A percentile compares a stretch with the other conserved stretches of the same genome.
Evolutionary conservation across 2,797 vertebrate genomes (phyloP).

Genomic region (Anabacerthia variegaticeps): DNA sequence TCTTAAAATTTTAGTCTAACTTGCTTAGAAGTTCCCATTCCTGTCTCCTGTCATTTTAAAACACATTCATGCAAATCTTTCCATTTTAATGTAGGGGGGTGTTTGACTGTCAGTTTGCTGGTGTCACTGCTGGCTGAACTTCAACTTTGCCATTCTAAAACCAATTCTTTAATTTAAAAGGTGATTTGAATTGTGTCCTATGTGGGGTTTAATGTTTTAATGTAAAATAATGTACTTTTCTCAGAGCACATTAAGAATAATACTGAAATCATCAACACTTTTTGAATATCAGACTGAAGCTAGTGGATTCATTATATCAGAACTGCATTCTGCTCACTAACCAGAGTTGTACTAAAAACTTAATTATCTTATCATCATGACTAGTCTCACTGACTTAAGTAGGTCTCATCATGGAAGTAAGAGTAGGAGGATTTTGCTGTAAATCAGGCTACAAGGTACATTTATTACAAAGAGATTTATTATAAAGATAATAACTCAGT

Average conservation of each 20-base stretch:
- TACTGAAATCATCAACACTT: background rate
- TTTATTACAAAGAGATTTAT: slow-evolving; percentile 55
- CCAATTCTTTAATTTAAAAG: slow-evolving; percentile 5
- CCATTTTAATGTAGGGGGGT: background rate
- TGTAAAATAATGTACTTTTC: background rate
- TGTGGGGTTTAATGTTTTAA: background rate
- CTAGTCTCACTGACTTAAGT: slow-evolving; percentile 63
- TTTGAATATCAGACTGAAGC: background rate
- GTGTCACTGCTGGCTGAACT: slow-evolving; percentile 29
- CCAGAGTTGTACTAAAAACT: slow-evolving; percentile 62
- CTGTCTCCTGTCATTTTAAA: slow-evolving; percentile 60
- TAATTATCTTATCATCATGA: slow-evolving; percentile 61
- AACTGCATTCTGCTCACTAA: slow-evolving; percentile 50
- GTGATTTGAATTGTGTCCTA: background rate
- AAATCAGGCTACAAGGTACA: slow-evolving; percentile 45
- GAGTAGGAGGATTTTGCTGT: slow-evolving; percentile 41
- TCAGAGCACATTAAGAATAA: background rate
- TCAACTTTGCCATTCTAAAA: slow-evolving; percentile 39
- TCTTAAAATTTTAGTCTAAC: slow-evolving; percentile 56
- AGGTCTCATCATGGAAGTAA: slow-evolving; percentile 49
- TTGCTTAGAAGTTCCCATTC: slow-evolving; percentile 52
- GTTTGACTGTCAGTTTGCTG: slow-evolving; percentile 26
- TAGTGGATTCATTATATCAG: slow-evolving; percentile 18
- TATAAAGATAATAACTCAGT: slow-evolving; percentile 14
- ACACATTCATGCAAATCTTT: slow-evolving; percentile 60